These are phyloP conservation scores for Jacana jacana DNA, from an alignment of 2,113 vertebrate species.

Conservation along the genomic window DNA sequence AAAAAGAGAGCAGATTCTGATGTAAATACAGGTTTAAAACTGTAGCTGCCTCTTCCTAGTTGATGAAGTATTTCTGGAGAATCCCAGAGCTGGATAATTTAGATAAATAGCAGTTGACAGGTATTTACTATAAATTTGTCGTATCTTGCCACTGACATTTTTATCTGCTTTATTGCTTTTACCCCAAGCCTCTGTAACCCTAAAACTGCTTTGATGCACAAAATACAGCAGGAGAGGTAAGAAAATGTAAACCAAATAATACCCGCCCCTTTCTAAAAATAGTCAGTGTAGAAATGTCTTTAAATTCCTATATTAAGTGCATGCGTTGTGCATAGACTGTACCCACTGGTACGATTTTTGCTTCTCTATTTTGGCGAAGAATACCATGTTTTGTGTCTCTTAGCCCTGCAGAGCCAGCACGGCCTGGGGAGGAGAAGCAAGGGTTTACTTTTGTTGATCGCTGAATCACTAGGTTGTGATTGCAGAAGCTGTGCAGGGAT, in stretches of 20 bases:
- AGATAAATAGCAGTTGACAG: constrained; percentile 38
- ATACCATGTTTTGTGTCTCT: background rate
- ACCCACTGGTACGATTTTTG: accelerated
- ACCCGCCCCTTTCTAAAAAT: accelerated
- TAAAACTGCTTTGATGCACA: constrained; percentile 16
- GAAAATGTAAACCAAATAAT: background rate
- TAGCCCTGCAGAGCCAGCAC: accelerated
- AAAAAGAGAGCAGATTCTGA: background rate
- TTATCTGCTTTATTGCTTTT: constrained; percentile 32
- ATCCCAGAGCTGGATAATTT: constrained; percentile 34
- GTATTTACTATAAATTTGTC: constrained; percentile 43
- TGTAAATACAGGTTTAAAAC: background rate
- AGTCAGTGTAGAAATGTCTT: accelerated
- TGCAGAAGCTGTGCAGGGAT: background rate
- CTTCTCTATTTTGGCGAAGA: background rate
- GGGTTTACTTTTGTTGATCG: background rate
- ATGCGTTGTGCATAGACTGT: accelerated
- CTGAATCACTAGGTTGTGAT: background rate
- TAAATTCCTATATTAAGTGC: background rate
- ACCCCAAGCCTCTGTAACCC: background rate
- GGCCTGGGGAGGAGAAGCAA: background rate
- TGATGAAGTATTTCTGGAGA: constrained; percentile 26
- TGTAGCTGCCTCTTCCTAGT: background rate
- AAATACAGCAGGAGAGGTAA: background rate
- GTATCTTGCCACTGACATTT: background rate